A percentile compares a stretch with the other conserved stretches of the same genome.
Evolutionary conservation across 2,888 invertebrate genomes (phyloP).

Genomic region (Agrotis exclamationis): DNA sequence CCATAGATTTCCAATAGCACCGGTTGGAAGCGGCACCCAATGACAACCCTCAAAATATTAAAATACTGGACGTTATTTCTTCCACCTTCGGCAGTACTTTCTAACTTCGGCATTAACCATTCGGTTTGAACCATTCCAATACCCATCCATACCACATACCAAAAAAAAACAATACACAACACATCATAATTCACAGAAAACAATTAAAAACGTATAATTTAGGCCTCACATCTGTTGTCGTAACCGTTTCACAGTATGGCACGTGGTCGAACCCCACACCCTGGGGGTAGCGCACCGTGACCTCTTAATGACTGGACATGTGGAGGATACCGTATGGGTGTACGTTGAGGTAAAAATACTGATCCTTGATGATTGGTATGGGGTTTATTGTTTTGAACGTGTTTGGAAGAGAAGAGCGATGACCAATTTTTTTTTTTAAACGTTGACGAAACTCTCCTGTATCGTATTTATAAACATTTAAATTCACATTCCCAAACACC

Average conservation of each 20-base stretch:
- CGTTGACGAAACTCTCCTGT: too few relatives aligned
- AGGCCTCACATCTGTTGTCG: conserved; percentile 71
- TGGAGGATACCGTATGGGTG: conserved; percentile 57
- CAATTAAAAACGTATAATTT: conserved; percentile 76
- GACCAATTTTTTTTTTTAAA: too few relatives aligned
- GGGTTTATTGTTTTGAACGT: background rate
- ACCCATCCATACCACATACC: background rate
- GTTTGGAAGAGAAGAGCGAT: background rate
- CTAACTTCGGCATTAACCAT: too few relatives aligned
- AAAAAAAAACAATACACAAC: conserved; percentile 69
- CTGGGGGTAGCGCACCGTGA: conserved; percentile 61
- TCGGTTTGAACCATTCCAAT: conserved; percentile 21
- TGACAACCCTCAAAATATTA: too few relatives aligned
- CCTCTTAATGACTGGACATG: conserved; percentile 65
- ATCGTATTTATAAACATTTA: too few relatives aligned
- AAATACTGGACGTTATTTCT: too few relatives aligned
- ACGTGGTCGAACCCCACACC: conserved; percentile 68
- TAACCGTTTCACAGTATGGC: conserved; percentile 81
- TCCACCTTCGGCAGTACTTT: too few relatives aligned
- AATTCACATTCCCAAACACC: background rate
- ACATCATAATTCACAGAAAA: conserved; percentile 76
- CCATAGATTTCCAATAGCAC: too few relatives aligned
- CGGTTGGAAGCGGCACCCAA: too few relatives aligned
- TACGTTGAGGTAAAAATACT: conserved; percentile 46
- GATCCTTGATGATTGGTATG: conserved; percentile 6